Conservation (phyloP, 2,888 invertebrate genomes). For the Campoplex capitator region DNA sequence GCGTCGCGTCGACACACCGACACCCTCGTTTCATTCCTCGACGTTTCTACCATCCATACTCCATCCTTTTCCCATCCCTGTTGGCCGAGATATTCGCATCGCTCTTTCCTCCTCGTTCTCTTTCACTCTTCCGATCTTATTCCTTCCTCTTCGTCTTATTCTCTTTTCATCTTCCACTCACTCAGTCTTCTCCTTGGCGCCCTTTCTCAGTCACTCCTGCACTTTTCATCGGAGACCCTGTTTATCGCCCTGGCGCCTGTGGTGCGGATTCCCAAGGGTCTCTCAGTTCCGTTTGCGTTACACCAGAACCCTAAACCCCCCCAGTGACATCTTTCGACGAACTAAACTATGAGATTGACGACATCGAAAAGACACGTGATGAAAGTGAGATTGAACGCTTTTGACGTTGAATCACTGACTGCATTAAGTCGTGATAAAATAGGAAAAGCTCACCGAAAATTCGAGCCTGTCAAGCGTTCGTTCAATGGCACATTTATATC, state of each 20-base stretch:
- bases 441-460: background rate
- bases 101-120: conserved; percentile 28
- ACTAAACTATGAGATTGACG: conserved; percentile 21
- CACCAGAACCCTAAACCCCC: conserved; percentile 64
- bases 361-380: background rate
- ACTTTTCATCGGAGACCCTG: conserved; percentile 60
- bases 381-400: conserved; percentile 9
- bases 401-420: background rate
- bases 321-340: conserved; percentile 37
- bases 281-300: conserved; percentile 72
- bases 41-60: conserved; percentile 52
- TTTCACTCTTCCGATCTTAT: conserved; percentile 13
- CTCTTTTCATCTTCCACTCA: conserved; percentile 12
- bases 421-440: background rate
- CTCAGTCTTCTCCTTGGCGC: conserved; percentile 11
- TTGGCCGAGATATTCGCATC: conserved; percentile 1
- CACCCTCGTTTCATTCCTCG: conserved; percentile 70
- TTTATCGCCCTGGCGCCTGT: conserved; percentile 70
- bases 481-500: background rate
- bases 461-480: background rate
- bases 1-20: conserved; percentile 76
- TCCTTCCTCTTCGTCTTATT: conserved; percentile 15
- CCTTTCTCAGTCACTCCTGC: conserved; percentile 52
- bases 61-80: conserved; percentile 28
- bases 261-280: conserved; percentile 60